Percentiles rank a stretch among this genome's conserved stretches.
phyloP scores from a whole-genome alignment of 2,797 vertebrate species.

The Triplophysa yarkandensis region DNA sequence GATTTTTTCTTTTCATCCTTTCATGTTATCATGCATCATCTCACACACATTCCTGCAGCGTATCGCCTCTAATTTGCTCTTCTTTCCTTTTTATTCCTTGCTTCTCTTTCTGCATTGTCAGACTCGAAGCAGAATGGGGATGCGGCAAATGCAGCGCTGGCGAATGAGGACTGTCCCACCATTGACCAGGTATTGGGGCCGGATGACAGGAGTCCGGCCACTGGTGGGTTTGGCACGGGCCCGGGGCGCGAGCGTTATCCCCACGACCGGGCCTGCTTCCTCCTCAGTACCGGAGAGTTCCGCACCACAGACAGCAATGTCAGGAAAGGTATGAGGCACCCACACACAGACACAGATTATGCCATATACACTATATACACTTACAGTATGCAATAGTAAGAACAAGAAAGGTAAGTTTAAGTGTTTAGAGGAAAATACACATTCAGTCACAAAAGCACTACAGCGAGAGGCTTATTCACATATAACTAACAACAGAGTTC shows the following conservation, averaged over 20 bases:
- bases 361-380: conserved; percentile 26
- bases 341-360: conserved; percentile 34
- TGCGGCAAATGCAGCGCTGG: conserved; percentile 85
- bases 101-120: conserved; percentile 50
- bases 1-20: background rate
- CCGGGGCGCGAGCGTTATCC: conserved; percentile 84
- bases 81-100: conserved; percentile 24
- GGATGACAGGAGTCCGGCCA: conserved; percentile 86
- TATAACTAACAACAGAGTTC: conserved; percentile 27
- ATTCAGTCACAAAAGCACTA: background rate
- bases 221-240: conserved; percentile 71
- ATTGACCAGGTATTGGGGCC: conserved; percentile 91
- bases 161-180: conserved; percentile 91
- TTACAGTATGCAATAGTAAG: conserved; percentile 19
- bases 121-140: conserved; percentile 93
- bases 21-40: conserved; percentile 5
- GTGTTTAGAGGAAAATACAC: conserved; percentile 5
- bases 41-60: background rate
- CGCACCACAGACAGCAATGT: conserved; percentile 89
- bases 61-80: background rate
- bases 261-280: conserved; percentile 90
- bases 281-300: conserved; percentile 88
- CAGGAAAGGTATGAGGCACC: conserved; percentile 85
- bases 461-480: conserved; percentile 19
- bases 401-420: conserved; percentile 41